Evolutionary conservation across 2,113 vertebrate genomes (phyloP), one percentile per base, ranked within the genome.

Genomic region (Toxostoma redivivum): DNA sequence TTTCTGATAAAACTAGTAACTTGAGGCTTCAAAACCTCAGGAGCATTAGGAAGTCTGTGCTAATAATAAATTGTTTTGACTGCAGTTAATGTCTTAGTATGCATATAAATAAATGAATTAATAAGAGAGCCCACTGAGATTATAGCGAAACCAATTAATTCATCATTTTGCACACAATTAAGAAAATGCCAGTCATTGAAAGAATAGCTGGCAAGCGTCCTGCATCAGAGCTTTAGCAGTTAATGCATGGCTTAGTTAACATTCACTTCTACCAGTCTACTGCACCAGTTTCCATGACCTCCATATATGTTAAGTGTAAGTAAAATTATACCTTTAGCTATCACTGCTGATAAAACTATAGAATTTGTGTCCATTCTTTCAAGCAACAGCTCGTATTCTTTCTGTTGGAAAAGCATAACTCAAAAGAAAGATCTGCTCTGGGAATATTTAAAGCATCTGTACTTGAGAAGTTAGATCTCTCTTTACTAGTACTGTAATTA

Each of bases 151-250:
- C 11, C 14, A 91, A n/a, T 92, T 91, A 90, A 64, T 40, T 22
- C 21, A 76, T 76, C 42, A 56, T 74, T 95, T 96, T 96, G 30
- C 66, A 85, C 67, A 50, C n/a, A 79, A 92, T 88, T 90, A 90
- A 62, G 80, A 91, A 95, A 92, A 84, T 48, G 72, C 53, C 91
- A 90, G 37, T 88, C 57, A 90, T 48, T 5, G 21, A 88, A 70
- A 56, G 25, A 60, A 82, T 65, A 86, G 65, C 53, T 88, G 80
- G 24, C 56, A 87, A 87, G 40, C 76, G 62, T 76, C 71, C 53
- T 69, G 53, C 40, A 76, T 69, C 48, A 95, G 82, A 95, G 37
- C 33, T 92, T 80, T 62, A 88, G 61, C 56, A 78, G 47, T 6
- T 81, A 51, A 54, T 78, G 88, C 47, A 35, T 73, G 65, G 71